Evolutionary conservation across 2,888 invertebrate species (phyloP).

Genomic region (Callyntrura sp.): DNA sequence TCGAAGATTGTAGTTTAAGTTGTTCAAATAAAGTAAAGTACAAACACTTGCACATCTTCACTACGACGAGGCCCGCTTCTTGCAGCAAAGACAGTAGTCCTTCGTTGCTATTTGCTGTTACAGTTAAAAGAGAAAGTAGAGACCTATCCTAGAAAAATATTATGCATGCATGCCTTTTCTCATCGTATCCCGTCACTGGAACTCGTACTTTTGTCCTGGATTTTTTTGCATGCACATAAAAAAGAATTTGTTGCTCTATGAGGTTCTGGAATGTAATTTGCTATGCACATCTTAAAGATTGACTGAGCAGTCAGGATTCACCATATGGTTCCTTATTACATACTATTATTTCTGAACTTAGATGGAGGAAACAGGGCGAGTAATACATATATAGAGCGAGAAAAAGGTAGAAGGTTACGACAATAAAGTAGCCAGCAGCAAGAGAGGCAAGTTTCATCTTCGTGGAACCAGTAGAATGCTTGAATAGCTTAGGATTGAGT

Average conservation of each 20-base stretch:
- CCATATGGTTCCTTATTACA: slow-evolving; percentile 48
- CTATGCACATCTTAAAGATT: slow-evolving; percentile 56
- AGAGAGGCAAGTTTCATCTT: not conserved
- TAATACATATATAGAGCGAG: not conserved
- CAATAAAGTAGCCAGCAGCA: not conserved
- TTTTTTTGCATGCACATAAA: slow-evolving; percentile 45
- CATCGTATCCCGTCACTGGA: slow-evolving; percentile 59
- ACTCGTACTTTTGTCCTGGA: slow-evolving; percentile 36
- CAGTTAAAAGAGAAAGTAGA: slow-evolving; percentile 28
- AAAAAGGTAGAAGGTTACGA: too few relatives aligned
- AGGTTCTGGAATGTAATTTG: slow-evolving; percentile 72
- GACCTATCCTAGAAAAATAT: slow-evolving; percentile 64
- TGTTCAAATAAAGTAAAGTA: slow-evolving; percentile 38
- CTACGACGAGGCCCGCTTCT: not conserved
- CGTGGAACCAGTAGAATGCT: not conserved
- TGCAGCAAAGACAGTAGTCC: not conserved
- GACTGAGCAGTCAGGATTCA: slow-evolving; percentile 21
- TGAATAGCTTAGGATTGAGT: slow-evolving; percentile 21
- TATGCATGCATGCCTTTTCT: slow-evolving; percentile 71
- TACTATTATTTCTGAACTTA: not conserved
- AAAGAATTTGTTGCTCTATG: slow-evolving; percentile 71
- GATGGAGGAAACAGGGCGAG: not conserved
- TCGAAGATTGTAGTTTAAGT: slow-evolving; percentile 19
- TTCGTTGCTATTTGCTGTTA: too few relatives aligned
- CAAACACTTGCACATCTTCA: slow-evolving; percentile 34